Base-by-base conservation (phyloP, 53 echinoderm and acorn worm species). In the Astropecten irregularis region DNA sequence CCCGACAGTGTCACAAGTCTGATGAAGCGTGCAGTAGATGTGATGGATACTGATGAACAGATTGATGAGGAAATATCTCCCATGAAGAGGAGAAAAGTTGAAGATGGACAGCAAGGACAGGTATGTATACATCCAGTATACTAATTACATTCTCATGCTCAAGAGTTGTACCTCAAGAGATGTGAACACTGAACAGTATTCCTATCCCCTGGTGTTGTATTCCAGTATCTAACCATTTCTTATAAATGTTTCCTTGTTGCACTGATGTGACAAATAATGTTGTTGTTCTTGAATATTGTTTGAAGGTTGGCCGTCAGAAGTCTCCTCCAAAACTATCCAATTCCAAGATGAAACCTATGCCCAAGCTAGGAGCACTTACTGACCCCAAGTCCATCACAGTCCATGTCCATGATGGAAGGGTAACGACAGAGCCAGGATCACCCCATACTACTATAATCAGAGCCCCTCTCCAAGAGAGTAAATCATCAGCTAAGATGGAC, bases 321-420 rank as follows among this genome's bases (percentile, higher is more conserved):
- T 3, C 68, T 8, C 40, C 46, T 23, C 46, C 19, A 46, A 40
- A 44, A 5, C 25, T 15, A 14, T 9, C 28, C 46, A 46, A 18
- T 46, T 10, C 68, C 68, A 42, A 25, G 29, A 3, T 13, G 25
- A 68, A 46, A 18, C 10, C 46, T 3, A 68, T 13, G 19, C 11
- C 68, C 42, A 68, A 46, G 44, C 46, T 10, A 21, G 68, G 68
- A 18, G 35, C 27, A 44, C 3, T 46, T 0, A 2, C 44, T 2
- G 26, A 68, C 9, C 68, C 68, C 11, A 42, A 68, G 46, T 40
- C 68, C 23, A 44, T 68, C 44, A 42, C 46, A 11, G 68, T 68
- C 23, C 68, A 68, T n/a, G 64, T 64, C 64, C 64, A 64, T 20
- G 38, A 64, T 20, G 64, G 64, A 8, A 64, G 32, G 35, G 64